Evolutionary conservation across 2,113 vertebrate genomes (phyloP).

Genomic region (Xyrauchen texanus): DNA sequence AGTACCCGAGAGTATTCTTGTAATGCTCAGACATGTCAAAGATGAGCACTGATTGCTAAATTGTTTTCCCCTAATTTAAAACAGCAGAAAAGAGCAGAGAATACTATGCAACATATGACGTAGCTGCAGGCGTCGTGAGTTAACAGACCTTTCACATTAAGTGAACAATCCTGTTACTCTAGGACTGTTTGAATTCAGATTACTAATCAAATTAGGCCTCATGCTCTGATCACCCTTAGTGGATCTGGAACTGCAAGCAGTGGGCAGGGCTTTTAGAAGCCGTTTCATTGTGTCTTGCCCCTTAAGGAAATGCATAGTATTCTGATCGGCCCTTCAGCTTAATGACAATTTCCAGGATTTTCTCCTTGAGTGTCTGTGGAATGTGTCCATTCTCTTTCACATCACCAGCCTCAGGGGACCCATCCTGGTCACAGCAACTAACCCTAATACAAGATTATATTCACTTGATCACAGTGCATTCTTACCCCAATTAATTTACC

Average conservation of each 20-base stretch:
- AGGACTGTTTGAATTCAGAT: slow-evolving; percentile 72
- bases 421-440: slow-evolving; percentile 58
- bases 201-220: slow-evolving; percentile 73
- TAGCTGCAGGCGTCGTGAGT: slow-evolving; percentile 66
- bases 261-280: slow-evolving; percentile 43
- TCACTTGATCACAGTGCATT: slow-evolving; percentile 27
- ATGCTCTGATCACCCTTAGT: slow-evolving; percentile 61
- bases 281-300: slow-evolving; percentile 7
- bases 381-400: slow-evolving; percentile 58
- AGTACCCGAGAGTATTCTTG: background rate
- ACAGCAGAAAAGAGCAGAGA: background rate
- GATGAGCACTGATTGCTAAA: background rate
- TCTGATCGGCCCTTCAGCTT: slow-evolving; percentile 57
- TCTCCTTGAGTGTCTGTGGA: slow-evolving; percentile 63
- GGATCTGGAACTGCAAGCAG: slow-evolving; percentile 54
- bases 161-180: slow-evolving; percentile 71
- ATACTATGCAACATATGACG: slow-evolving; percentile 49
- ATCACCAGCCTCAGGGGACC: slow-evolving; percentile 36
- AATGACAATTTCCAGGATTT: slow-evolving; percentile 59
- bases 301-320: slow-evolving; percentile 56
- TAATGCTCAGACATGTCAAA: slow-evolving; percentile 10
- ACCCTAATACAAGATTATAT: slow-evolving; percentile 58
- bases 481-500: slow-evolving; percentile 55
- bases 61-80: slow-evolving; percentile 41
- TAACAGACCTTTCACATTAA: slow-evolving; percentile 77